Conservation (phyloP, 2,888 invertebrate species). For the Patella caerulea region DNA sequence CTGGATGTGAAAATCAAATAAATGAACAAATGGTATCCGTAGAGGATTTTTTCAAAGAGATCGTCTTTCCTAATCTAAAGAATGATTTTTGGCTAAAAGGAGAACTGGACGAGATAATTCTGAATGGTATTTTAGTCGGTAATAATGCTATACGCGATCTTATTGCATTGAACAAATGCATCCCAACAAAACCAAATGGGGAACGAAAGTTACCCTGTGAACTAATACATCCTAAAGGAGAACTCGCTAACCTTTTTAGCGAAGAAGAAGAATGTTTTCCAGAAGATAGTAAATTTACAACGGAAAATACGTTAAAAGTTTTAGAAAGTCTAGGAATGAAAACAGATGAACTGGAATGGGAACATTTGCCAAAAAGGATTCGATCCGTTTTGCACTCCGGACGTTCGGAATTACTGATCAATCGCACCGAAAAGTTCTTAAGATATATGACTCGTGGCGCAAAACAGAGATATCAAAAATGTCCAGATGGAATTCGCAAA, state of each 20-base stretch:
- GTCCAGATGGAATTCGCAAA: neutral
- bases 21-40: slow-evolving; percentile 33
- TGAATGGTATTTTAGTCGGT: slow-evolving; percentile 37
- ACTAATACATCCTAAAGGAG: slow-evolving; percentile 47
- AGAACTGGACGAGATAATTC: slow-evolving; percentile 41
- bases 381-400: neutral
- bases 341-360: slow-evolving; percentile 38
- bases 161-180: slow-evolving; percentile 34
- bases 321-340: slow-evolving; percentile 45
- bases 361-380: slow-evolving; percentile 38
- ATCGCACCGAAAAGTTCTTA: too few species aligned
- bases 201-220: slow-evolving; percentile 37
- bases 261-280: slow-evolving; percentile 49
- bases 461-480: neutral
- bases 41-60: slow-evolving; percentile 36
- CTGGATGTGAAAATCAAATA: slow-evolving; percentile 24
- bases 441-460: neutral
- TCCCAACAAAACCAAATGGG: slow-evolving; percentile 47
- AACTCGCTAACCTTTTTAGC: slow-evolving; percentile 40
- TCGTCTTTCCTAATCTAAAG: slow-evolving; percentile 46
- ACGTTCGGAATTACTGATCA: too few species aligned
- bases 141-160: slow-evolving; percentile 24
- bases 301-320: slow-evolving; percentile 18
- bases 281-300: slow-evolving; percentile 2
- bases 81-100: slow-evolving; percentile 18